phyloP scores from a whole-genome alignment of 1,140 invertebrate species.

The Panagrolaimus sp. region DNA sequence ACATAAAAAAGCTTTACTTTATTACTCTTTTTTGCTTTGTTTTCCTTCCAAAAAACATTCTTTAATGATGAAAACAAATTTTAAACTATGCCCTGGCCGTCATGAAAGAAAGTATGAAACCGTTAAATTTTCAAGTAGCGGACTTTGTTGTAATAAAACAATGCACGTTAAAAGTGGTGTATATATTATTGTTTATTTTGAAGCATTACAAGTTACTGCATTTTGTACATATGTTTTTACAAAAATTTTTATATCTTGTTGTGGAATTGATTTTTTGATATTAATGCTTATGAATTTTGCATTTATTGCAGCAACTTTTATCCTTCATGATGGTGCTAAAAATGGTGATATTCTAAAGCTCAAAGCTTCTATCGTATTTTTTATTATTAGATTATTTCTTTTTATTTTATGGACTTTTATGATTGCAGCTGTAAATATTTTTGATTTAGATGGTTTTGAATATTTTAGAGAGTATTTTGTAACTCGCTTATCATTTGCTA shows the following conservation, averaged over 20 bases:
- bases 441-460: constrained; percentile 6
- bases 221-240: neutral
- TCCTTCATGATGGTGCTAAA: neutral
- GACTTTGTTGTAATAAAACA: constrained; percentile 6
- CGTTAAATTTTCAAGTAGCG: neutral
- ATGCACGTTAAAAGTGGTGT: constrained; percentile 4
- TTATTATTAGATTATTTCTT: neutral
- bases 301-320: neutral
- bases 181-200: constrained; percentile 13
- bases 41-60: too few species aligned
- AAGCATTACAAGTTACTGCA: constrained; percentile 11
- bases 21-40: too few species aligned
- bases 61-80: constrained; percentile 9
- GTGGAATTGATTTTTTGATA: neutral
- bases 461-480: constrained; percentile 7
- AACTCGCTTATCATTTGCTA: neutral
- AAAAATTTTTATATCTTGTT: constrained; percentile 1
- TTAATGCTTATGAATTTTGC: neutral
- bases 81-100: neutral
- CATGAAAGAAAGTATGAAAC: neutral
- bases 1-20: too few species aligned
- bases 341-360: neutral
- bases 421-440: constrained; percentile 1
- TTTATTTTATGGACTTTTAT: neutral
- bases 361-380: neutral